Base-by-base conservation (phyloP, 1,140 invertebrate species). In the Mya arenaria region DNA sequence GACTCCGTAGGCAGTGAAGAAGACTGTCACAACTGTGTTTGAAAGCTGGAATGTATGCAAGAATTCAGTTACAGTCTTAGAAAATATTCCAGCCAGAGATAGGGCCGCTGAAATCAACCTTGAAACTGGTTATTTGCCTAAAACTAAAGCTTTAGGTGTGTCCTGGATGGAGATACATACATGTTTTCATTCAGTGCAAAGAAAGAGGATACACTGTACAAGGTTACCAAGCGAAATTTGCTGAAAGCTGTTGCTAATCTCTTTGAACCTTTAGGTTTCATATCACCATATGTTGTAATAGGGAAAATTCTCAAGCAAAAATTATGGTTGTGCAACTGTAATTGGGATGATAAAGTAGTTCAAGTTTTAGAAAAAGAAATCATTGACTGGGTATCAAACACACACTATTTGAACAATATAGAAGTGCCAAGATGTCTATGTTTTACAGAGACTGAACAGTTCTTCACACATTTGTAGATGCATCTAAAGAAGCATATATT, bases 301-400 rank as follows among this genome's bases (percentile, higher is more conserved):
- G 68, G 39, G 2, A 71, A 71, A 30, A 71, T 71, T 8, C 41
- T 52, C 6, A 36, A 52, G n/a, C 68, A 71, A 36, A n/a, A 71
- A 23, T 48, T 68, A 10, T 68, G 65, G 65, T 39, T 68, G 30
- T 4, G 13, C 13, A 41, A 28, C 17, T 39, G 19, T 39, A 39
- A 68, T 41, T 68, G 65, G 65, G 65, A 68, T 28, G 65, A 68
- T 68, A 34, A 37, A 68, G 32, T 68, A 23, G 5, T 41, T 15
- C 10, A 5, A n/a, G 3, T 19, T 4, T 41, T 69, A 19, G 19
- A 15, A 17, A 28, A 41, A 23, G 13, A 44, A 41, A 69, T 41
- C 25, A 23, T 4, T 13, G n/a, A 69, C 10, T 69, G 65, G 65
- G 4, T 44, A 10, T 8, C 23, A 41, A 44, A 30, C n/a, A 19